A percentile compares a stretch with the other conserved stretches of the same genome.
Evolutionary conservation across 2,797 vertebrate species (phyloP).

Genomic region (Geotrypetes seraphini): DNA sequence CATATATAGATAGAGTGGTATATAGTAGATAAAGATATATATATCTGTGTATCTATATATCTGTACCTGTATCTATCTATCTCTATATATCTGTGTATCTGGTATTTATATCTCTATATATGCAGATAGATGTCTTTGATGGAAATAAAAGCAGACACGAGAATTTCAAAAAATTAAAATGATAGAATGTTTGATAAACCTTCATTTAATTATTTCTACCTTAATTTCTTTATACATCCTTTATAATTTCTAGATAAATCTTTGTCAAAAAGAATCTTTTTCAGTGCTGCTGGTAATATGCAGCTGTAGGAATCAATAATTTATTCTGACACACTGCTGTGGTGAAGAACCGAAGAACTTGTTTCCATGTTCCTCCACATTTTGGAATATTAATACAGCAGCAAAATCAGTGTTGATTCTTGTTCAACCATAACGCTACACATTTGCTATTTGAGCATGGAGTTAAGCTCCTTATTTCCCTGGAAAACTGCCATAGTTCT

Average conservation of each 20-base stretch:
- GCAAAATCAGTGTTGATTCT: slow-evolving; percentile 8
- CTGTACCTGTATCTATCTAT: no score
- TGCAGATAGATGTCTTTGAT: no score
- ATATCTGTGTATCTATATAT: no score
- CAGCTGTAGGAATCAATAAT: neutral
- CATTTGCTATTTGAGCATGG: slow-evolving; percentile 9
- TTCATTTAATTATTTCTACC: no score
- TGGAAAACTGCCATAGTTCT: neutral
- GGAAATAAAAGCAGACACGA: no score
- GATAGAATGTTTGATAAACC: no score
- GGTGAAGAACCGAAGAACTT: slow-evolving; percentile 5
- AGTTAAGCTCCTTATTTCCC: slow-evolving; percentile 3
- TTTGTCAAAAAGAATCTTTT: neutral
- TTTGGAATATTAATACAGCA: neutral
- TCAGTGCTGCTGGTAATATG: neutral
- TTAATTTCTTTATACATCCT: no score
- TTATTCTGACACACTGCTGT: neutral
- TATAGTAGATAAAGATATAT: no score
- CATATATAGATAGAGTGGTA: no score
- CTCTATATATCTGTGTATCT: no score
- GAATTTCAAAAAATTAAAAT: no score
- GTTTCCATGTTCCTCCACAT: slow-evolving; percentile 1
- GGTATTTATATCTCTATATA: no score
- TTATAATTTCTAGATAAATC: neutral
- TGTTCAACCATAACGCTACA: slow-evolving; percentile 15